Base-by-base conservation (phyloP, 2,888 invertebrate species). In the Caenorhabditis imperialis region DNA sequence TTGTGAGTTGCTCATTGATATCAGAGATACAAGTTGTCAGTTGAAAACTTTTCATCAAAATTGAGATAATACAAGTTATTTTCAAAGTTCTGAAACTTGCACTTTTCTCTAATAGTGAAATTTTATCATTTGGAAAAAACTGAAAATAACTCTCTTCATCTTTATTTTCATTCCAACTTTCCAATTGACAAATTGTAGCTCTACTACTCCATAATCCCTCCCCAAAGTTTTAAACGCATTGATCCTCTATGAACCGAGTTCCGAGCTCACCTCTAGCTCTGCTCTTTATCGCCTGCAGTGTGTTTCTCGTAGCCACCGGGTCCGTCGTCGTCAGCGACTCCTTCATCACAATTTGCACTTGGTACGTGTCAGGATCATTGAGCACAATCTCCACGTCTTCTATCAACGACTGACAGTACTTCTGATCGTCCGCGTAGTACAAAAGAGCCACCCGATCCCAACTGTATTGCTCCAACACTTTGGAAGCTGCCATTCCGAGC, bases 391-490 rank as follows among this genome's bases (percentile, higher is more conserved):
- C 79, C 16, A 79, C 69, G 22, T 71, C 76, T 14, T 38, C 27
- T 22, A 75, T 63, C 1, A 79, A 61, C 20, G 54, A 48, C 0
- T 22, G 25, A 37, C 79, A 79, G 23, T 76, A 76, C 10, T 69
- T 48, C 12, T 65, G 35, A 6, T 65, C 67, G 42, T 53, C 62
- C n/a, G 50, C 35, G 14, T 47, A 44, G 30, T 67, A 76, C 6
- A 76, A 18, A 16, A 79, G 33, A 1, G 76, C 70, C 7, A 79
- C 45, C 33, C 38, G 38, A 25, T 54, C 33, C 71, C 70, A 79
- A 3, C 55, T 12, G 51, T 65, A 79, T 7, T 37, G 22, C 27
- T 67, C 58, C 20, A 79, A 23, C 6, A 79, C 18, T 50, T 61
- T 60, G 8, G 51, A 47, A 1, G 65, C 45, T 0, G 70, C 71